Evolutionary conservation across 2,113 vertebrate genomes (phyloP).

Genomic region (Sialia sialis): DNA sequence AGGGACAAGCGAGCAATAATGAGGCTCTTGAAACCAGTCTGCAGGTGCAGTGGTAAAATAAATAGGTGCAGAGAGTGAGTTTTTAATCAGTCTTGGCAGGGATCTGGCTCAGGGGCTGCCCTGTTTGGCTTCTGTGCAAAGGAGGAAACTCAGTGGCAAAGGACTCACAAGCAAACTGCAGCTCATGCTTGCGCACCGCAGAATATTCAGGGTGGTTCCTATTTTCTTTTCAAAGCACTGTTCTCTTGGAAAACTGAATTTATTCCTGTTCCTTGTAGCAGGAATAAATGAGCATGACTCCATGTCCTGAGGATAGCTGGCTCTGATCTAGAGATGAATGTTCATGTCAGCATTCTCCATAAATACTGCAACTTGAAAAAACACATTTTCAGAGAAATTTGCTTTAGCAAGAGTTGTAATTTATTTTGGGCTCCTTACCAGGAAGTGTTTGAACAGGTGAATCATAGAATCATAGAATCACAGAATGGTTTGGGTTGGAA

Average conservation of each 20-base stretch:
- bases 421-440: neutral
- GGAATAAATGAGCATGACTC: neutral
- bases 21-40: constrained; percentile 49
- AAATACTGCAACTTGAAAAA: neutral
- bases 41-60: constrained; percentile 48
- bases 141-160: neutral
- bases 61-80: constrained; percentile 16
- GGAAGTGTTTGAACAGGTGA: neutral
- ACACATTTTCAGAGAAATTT: neutral
- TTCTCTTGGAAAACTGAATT: neutral
- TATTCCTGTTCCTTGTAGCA: neutral
- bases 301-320: neutral
- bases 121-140: neutral
- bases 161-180: neutral
- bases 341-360: neutral
- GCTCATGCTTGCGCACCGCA: neutral
- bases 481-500: neutral
- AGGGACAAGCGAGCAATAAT: constrained; percentile 19
- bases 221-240: neutral
- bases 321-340: neutral
- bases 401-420: neutral
- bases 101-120: neutral
- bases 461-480: neutral
- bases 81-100: constrained; percentile 54
- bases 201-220: neutral